Conservation (phyloP, 2,888 invertebrate genomes). For the Leptinotarsa juncta region DNA sequence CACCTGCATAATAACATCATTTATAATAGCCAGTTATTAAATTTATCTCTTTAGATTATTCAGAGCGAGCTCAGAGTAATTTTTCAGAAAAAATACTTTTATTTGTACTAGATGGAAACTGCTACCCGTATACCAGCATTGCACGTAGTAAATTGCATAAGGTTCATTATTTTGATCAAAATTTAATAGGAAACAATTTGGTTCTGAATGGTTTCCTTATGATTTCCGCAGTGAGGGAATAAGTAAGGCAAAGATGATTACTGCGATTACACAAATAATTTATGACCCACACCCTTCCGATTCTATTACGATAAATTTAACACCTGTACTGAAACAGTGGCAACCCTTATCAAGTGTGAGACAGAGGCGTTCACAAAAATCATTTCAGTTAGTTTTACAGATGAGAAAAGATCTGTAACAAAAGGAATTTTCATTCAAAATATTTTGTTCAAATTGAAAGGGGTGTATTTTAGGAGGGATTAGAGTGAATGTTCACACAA, state of each 20-base stretch:
- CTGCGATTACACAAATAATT: conserved; percentile 59
- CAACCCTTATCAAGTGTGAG: conserved; percentile 10
- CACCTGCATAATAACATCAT: neutral
- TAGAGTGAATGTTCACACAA: too few relatives aligned
- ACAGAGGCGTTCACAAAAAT: conserved; percentile 1
- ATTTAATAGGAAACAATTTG: conserved; percentile 42
- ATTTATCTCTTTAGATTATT: neutral
- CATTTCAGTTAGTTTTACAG: neutral
- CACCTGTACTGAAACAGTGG: conserved; percentile 59
- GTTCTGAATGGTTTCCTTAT: conserved; percentile 37
- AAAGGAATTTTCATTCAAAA: too few relatives aligned
- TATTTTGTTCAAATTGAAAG: too few relatives aligned
- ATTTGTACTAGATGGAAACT: neutral
- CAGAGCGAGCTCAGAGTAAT: neutral
- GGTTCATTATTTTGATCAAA: conserved; percentile 31
- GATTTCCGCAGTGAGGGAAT: conserved; percentile 35
- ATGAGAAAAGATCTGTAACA: too few relatives aligned
- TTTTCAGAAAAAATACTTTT: neutral
- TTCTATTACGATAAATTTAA: conserved; percentile 65
- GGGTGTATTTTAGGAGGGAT: too few relatives aligned
- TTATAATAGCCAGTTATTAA: neutral
- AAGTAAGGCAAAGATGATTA: conserved; percentile 48
- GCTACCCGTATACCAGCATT: conserved; percentile 18
- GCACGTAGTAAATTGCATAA: conserved; percentile 34
- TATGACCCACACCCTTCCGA: conserved; percentile 63